Evolutionary conservation across 2,888 invertebrate genomes (phyloP).

Genomic region (Galeopsomyia nigrocyanea): DNA sequence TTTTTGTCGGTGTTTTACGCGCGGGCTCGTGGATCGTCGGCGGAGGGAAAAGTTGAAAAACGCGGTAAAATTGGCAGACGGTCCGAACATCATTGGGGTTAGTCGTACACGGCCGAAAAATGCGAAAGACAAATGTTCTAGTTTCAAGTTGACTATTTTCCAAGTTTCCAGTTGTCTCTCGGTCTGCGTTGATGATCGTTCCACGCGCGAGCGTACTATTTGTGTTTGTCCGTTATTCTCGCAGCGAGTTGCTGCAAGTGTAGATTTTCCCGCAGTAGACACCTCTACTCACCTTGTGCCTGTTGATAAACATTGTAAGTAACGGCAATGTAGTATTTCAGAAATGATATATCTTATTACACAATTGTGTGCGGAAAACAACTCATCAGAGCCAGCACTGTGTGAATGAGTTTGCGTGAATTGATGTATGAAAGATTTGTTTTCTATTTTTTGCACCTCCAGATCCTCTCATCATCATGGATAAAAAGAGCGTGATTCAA

Average conservation of each 20-base stretch:
- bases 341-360: background rate
- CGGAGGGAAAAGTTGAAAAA: slow-evolving; percentile 15
- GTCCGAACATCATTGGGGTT: background rate
- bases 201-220: background rate
- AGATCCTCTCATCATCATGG: slow-evolving; percentile 33
- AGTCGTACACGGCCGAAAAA: background rate
- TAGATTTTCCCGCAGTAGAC: background rate
- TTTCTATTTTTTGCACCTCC: background rate
- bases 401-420: background rate
- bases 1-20: slow-evolving; percentile 2
- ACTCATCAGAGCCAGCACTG: no score
- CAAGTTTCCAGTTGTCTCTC: no score
- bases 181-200: background rate
- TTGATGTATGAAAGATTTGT: background rate
- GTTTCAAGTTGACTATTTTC: slow-evolving; percentile 6
- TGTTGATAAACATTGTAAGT: slow-evolving; percentile 8
- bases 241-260: slow-evolving; percentile 2
- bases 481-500: slow-evolving; percentile 50
- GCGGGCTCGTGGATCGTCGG: slow-evolving; percentile 14
- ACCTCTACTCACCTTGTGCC: background rate
- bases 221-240: slow-evolving; percentile 6
- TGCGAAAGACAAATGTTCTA: background rate
- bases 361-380: no score
- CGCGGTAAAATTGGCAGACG: slow-evolving; percentile 20
- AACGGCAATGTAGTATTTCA: background rate